Base-by-base conservation (phyloP, 2,797 vertebrate species). In the Semaprochilodus insignis region DNA sequence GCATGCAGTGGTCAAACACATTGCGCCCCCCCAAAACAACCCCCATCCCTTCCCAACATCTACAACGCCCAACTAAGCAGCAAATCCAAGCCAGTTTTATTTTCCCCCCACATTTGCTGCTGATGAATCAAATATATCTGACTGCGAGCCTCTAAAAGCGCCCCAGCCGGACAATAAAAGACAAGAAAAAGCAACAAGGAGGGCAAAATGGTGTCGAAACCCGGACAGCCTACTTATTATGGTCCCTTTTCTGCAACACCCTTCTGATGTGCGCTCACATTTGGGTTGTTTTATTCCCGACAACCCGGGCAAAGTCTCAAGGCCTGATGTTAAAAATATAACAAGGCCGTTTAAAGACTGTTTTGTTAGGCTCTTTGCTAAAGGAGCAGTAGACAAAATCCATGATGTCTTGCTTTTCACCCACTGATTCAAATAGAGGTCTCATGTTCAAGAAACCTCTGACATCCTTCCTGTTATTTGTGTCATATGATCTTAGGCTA, bases 71-170 rank as follows among this genome's bases (percentile, higher is more conserved):
- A 87, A 81, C 82, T 73, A 84, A 84, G 71, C 83, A 85, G 86
- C 83, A 85, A 85, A 87, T 82, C 85, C 31, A 87, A 86, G 80
- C 77, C 85, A 85, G 81, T 85, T 82, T 83, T 86, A 73, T 84
- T 84, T 85, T 72, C 67, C 62, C 77, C 74, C 54, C 81, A 84
- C 86, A 85, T 86, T 85, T 81, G 70, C 55, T 79, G 80, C 52
- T 82, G 81, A 87, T 74, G 73, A 85, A 78, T 86, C 81, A 85
- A 86, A 87, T 83, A 59, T 82, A 83, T 87, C 85, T 85, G 71
- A 85, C 44, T 83, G 78, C 66, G 44, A 88, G 76, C 36, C 75
- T 70, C 71, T 83, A 60, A 77, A 81, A 51, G 66, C 78, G 83
- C 77, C 82, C 31, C 85, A 85, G 73, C 75, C 72, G 77, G 16